phyloP scores from a whole-genome alignment of 1,140 invertebrate species.

The Drosophila burlai region DNA sequence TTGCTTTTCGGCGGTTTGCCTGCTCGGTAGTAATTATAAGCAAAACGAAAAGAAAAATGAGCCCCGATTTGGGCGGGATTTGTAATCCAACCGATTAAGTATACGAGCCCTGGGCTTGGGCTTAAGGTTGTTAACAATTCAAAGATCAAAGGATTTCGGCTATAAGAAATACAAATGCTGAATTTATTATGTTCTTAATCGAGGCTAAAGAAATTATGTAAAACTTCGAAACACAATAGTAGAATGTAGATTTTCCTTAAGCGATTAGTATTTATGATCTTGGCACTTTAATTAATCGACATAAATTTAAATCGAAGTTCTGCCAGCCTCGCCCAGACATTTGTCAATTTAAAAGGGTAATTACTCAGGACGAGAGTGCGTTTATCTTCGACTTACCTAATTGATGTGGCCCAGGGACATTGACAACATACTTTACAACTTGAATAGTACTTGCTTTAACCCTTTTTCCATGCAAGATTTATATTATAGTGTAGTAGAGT shows the following conservation, averaged over 20 bases:
- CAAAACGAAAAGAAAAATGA: conserved; percentile 36
- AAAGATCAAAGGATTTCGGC: conserved; percentile 30
- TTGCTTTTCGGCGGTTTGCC: conserved; percentile 43
- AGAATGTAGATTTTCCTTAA: not conserved
- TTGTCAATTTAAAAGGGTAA: conserved; percentile 32
- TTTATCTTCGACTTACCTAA: conserved; percentile 35
- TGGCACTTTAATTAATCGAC: not conserved
- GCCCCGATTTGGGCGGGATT: conserved; percentile 26
- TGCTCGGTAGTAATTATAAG: conserved; percentile 73
- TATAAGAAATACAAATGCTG: not conserved
- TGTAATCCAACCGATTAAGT: conserved; percentile 58
- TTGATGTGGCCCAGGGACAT: conserved; percentile 34
- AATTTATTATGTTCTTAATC: not conserved
- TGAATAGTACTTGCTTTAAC: not conserved
- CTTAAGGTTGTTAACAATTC: conserved; percentile 31
- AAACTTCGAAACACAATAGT: not conserved
- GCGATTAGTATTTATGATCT: not conserved
- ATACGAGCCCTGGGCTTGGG: conserved; percentile 17
- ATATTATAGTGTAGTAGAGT: not conserved
- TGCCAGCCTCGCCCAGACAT: not conserved
- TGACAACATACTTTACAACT: conserved; percentile 29
- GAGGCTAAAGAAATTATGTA: not conserved
- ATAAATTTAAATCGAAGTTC: conserved; percentile 3
- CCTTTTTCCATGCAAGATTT: too few relatives aligned
- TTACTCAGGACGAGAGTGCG: conserved; percentile 26